phyloP scores from a whole-genome alignment of 2,797 vertebrate genomes.

The Pseudochromis fuscus region DNA sequence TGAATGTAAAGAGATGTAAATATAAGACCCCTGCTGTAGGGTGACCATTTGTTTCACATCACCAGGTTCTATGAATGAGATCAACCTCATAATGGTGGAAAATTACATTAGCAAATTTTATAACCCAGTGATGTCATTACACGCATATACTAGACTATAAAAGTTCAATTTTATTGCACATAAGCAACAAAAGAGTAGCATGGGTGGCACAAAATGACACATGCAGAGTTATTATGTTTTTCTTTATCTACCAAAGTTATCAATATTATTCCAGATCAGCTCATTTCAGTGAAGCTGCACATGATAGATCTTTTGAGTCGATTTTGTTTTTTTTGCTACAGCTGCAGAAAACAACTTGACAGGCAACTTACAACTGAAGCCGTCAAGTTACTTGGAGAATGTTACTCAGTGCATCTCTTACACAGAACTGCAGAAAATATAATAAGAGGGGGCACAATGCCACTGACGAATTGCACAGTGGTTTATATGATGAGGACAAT shows the following conservation, averaged over 20 bases:
- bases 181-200: neutral
- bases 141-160: neutral
- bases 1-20: no score
- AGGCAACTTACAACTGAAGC: neutral
- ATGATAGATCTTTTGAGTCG: conserved; percentile 31
- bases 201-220: neutral
- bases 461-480: conserved; percentile 8
- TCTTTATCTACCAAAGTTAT: no score
- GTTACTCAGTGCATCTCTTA: neutral
- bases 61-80: neutral
- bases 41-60: neutral
- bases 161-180: no score
- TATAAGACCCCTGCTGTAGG: no score
- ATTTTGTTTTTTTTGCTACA: neutral
- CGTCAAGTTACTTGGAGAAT: conserved; percentile 9
- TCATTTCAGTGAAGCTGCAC: conserved; percentile 18
- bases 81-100: neutral
- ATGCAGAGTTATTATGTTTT: neutral
- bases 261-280: no score
- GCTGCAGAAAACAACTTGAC: conserved; percentile 1
- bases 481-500: conserved; percentile 10
- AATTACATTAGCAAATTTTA: neutral
- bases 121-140: neutral
- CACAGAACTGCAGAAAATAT: conserved; percentile 17
- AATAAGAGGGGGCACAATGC: neutral